A percentile compares a stretch with the other conserved stretches of the same genome.
Conservation (phyloP, 1,140 invertebrate species). For the Antheraea mylitta region DNA sequence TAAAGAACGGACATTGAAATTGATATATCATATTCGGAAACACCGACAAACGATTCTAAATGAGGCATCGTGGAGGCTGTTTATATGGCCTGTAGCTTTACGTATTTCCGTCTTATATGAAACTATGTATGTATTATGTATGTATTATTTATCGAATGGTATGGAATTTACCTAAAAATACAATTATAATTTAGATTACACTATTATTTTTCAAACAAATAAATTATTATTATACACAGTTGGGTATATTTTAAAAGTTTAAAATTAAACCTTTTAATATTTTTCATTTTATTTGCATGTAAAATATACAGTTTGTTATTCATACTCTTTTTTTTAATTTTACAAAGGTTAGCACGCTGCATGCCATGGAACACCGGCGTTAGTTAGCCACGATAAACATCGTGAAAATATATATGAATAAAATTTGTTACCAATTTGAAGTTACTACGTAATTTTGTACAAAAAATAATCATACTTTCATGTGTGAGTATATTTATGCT, state of each 20-base stretch:
- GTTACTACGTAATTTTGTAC: slow-evolving; percentile 22
- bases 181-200: no score
- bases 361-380: no score
- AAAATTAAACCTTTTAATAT: no score
- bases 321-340: no score
- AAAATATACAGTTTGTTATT: no score
- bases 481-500: not conserved
- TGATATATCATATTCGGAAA: slow-evolving; percentile 9
- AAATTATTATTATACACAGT: no score
- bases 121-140: not conserved
- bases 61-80: slow-evolving; percentile 11
- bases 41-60: slow-evolving; percentile 21
- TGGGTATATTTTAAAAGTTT: no score
- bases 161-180: no score
- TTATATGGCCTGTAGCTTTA: not conserved
- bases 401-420: slow-evolving; percentile 46
- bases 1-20: slow-evolving; percentile 27
- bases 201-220: no score
- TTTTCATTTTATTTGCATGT: no score
- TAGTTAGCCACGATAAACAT: not conserved
- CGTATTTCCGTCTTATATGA: not conserved
- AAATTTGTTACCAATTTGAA: slow-evolving; percentile 61
- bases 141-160: not conserved
- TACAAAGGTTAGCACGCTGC: no score
- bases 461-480: not conserved